phyloP scores from a whole-genome alignment of 1,140 invertebrate genomes.

The Dysdera silvatica region DNA sequence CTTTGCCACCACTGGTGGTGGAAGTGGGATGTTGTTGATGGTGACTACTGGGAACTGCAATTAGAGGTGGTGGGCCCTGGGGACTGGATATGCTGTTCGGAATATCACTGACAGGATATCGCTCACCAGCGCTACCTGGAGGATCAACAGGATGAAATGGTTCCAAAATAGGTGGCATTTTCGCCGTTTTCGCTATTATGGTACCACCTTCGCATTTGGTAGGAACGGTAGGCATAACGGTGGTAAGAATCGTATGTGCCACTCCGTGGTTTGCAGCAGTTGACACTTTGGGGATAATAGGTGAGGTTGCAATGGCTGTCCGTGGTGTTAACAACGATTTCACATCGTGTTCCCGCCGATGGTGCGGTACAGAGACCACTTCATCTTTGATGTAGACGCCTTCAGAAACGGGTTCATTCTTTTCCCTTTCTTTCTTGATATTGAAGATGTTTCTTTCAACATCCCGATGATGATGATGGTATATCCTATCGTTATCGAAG shows the following conservation, averaged over 20 bases:
- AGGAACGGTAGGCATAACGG: conserved; percentile 5
- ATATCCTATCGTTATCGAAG: no score
- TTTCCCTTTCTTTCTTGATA: no score
- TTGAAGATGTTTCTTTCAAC: no score
- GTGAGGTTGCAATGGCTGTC: neutral
- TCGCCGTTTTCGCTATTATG: conserved; percentile 1
- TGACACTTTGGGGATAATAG: no score
- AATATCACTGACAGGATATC: neutral
- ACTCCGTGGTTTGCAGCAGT: no score
- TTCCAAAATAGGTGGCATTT: conserved; percentile 21
- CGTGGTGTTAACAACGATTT: neutral
- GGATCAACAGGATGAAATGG: conserved; percentile 10
- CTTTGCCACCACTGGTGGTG: no score
- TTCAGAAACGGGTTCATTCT: neutral
- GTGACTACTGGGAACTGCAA: conserved; percentile 11
- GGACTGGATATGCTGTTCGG: conserved; percentile 6
- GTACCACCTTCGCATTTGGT: conserved; percentile 17
- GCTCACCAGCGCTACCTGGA: neutral
- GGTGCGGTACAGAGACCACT: neutral
- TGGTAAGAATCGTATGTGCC: conserved; percentile 9
- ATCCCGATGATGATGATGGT: no score
- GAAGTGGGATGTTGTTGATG: neutral
- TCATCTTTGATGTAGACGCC: neutral
- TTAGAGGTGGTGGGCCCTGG: conserved; percentile 22
- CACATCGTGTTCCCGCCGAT: neutral